These are phyloP conservation scores for Hipparchia semele DNA, from an alignment of 2,888 invertebrate species.

Conservation along the genomic window DNA sequence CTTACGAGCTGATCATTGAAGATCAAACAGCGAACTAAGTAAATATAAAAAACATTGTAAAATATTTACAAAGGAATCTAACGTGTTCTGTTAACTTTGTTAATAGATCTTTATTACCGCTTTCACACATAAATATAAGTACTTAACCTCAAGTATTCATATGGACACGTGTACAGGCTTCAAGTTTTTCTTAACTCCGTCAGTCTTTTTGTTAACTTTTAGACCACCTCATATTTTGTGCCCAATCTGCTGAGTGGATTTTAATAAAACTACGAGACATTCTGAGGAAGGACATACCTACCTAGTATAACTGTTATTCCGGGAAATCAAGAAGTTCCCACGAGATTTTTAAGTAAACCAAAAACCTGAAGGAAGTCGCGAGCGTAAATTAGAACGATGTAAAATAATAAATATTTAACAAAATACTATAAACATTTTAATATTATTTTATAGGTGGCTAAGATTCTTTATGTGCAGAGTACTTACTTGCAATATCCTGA, in stretches of 20 bases:
- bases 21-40: conserved; percentile 18
- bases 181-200: no score
- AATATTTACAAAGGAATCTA: conserved; percentile 29
- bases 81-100: conserved; percentile 16
- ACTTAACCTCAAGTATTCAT: no score
- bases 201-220: no score
- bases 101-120: conserved; percentile 18
- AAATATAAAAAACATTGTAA: conserved; percentile 24
- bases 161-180: no score
- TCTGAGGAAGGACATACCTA: background rate
- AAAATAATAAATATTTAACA: background rate
- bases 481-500: conserved; percentile 24
- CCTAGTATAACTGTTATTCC: background rate
- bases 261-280: no score
- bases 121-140: conserved; percentile 3
- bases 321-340: no score
- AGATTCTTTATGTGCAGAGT: conserved; percentile 8
- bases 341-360: no score
- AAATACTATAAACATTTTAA: background rate
- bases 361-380: no score
- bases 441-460: background rate
- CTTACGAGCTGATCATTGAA: conserved; percentile 24
- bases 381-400: background rate
- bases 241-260: no score
- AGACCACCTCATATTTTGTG: no score